Evolutionary conservation across 1,140 invertebrate species (phyloP).

Genomic region (Apis mellifera): Amel_HAv3.1 CM009934.2:7624501-7625000

Average conservation of each 20-base stretch:
- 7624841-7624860: slow-evolving; percentile 33
- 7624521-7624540: neutral
- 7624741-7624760: neutral
- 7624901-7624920: slow-evolving; percentile 33
- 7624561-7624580: neutral
- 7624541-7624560: slow-evolving; percentile 11
- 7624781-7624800: slow-evolving; percentile 3
- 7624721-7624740: neutral
- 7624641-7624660: no score
- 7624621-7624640: neutral
- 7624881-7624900: slow-evolving; percentile 45
- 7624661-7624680: no score
- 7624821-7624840: slow-evolving; percentile 40
- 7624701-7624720: no score
- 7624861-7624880: slow-evolving; percentile 31
- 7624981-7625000: neutral
- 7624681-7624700: no score
- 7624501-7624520: slow-evolving; percentile 10
- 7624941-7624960: slow-evolving; percentile 11
- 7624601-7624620: neutral
- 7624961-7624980: neutral
- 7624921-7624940: slow-evolving; percentile 9
- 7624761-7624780: neutral
- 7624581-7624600: neutral
- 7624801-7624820: slow-evolving; percentile 59